Conservation (phyloP, 1,140 invertebrate species). For the Harlomillsia oculata region DNA sequence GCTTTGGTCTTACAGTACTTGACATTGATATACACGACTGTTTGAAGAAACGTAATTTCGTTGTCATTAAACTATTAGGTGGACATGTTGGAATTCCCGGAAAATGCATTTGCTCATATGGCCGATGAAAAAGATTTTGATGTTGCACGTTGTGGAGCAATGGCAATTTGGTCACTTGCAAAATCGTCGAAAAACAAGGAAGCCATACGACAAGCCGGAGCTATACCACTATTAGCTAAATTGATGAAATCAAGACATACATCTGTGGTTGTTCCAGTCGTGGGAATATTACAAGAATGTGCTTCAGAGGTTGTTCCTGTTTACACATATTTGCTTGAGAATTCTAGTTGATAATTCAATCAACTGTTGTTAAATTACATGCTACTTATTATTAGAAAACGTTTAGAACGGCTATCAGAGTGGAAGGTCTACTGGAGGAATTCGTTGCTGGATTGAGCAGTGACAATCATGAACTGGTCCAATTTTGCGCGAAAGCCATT, state of each 20-base stretch:
- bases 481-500: conserved; percentile 77
- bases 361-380: background rate
- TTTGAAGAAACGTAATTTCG: too few species aligned
- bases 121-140: conserved; percentile 36
- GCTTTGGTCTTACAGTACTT: too few species aligned
- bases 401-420: conserved; percentile 66
- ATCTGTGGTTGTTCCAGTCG: conserved; percentile 71
- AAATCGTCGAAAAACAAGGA: conserved; percentile 74
- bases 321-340: background rate
- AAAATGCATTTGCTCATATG: background rate
- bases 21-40: too few species aligned
- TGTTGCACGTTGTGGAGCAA: conserved; percentile 68
- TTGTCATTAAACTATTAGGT: conserved; percentile 40
- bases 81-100: conserved; percentile 39
- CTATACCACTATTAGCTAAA: conserved; percentile 67
- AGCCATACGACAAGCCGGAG: conserved; percentile 71
- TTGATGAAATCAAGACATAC: conserved; percentile 63
- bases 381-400: conserved; percentile 6
- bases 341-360: background rate
- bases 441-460: conserved; percentile 67
- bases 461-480: conserved; percentile 54
- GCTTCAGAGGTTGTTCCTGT: conserved; percentile 54
- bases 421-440: conserved; percentile 72
- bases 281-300: conserved; percentile 71
- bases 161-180: conserved; percentile 75